Evolutionary conservation across 2,113 vertebrate genomes (phyloP).

Genomic region (Hemicordylus capensis): DNA sequence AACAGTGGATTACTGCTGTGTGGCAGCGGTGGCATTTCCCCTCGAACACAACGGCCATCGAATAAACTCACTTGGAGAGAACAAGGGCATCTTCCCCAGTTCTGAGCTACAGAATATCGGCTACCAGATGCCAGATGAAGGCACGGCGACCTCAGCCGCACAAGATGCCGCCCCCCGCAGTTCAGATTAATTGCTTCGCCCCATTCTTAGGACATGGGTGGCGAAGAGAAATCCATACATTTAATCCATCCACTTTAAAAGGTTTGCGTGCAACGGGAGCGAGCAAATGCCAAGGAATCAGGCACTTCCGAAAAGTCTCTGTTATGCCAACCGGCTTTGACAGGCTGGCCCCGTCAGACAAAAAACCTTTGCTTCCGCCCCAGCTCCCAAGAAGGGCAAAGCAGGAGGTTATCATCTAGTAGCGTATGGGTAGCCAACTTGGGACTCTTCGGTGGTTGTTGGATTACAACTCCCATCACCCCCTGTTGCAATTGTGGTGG

Average conservation of each 20-base stretch:
- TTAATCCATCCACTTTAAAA: neutral
- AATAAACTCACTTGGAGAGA: neutral
- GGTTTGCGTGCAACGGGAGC: neutral
- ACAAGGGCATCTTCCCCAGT: neutral
- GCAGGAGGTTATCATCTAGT: too few species aligned
- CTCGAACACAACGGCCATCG: too few species aligned
- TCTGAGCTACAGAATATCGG: neutral
- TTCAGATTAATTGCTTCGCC: neutral
- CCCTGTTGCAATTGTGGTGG: too few species aligned
- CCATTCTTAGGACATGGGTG: neutral
- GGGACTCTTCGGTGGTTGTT: too few species aligned
- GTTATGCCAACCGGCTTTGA: neutral
- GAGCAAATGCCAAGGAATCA: neutral
- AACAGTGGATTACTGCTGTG: neutral
- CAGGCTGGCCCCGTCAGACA: too few species aligned
- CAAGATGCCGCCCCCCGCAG: neutral
- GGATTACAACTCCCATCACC: neutral
- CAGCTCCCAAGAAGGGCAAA: too few species aligned
- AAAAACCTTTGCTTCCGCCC: too few species aligned
- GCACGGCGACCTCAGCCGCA: too few species aligned
- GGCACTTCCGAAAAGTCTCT: neutral
- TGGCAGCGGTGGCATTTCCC: neutral
- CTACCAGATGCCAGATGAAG: neutral
- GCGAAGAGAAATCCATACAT: neutral
- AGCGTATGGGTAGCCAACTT: too few species aligned